phyloP scores from a whole-genome alignment of 2,797 vertebrate species.

The Ibycter americanus region DNA sequence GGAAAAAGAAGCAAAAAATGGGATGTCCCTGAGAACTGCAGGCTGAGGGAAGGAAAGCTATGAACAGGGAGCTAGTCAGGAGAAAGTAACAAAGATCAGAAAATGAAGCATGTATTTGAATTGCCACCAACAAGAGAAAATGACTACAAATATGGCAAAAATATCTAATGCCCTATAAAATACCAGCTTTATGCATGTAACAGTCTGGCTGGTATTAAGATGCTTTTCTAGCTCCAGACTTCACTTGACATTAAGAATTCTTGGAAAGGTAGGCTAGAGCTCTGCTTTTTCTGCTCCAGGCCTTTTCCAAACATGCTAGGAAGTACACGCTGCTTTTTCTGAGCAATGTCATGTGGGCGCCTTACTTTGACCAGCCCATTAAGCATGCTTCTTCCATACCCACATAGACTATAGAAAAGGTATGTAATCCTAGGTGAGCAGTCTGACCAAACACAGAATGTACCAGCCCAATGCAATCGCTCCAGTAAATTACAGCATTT shows the following conservation, averaged over 20 bases:
- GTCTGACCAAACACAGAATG: background rate
- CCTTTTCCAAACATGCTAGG: background rate
- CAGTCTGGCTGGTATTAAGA: constrained; percentile 7
- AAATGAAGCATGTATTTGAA: constrained; percentile 44
- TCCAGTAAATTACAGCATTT: background rate
- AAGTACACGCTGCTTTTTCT: background rate
- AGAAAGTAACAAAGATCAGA: background rate
- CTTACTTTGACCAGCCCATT: background rate
- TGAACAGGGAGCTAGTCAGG: background rate
- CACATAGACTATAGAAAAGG: background rate
- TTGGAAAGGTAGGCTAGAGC: constrained; percentile 24
- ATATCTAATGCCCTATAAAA: constrained; percentile 57
- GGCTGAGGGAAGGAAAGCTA: background rate
- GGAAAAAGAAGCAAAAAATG: background rate
- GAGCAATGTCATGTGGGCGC: background rate
- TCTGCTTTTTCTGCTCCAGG: background rate
- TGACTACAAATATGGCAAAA: constrained; percentile 10
- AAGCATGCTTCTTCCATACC: background rate
- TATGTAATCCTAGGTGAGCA: background rate
- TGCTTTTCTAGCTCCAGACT: constrained; percentile 52
- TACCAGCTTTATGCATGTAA: constrained; percentile 15
- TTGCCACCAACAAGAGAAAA: constrained; percentile 18
- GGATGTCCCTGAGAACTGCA: background rate
- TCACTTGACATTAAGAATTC: constrained; percentile 45
- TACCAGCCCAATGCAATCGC: background rate